Evolutionary conservation across 2,113 vertebrate species (phyloP).

Genomic region (Syrmaticus mikado): DNA sequence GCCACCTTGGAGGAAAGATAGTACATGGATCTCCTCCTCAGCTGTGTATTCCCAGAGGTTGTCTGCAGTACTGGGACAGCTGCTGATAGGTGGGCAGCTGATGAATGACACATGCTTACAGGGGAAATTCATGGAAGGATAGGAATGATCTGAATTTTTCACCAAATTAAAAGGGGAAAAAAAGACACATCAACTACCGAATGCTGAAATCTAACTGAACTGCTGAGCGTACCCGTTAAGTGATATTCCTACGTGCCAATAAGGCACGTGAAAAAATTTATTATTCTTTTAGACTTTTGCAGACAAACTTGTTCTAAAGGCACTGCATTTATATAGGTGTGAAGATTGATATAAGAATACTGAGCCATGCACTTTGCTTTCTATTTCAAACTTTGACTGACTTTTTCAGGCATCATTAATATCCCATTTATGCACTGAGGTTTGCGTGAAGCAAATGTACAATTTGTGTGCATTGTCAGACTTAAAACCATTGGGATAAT

Average conservation of each 20-base stretch:
- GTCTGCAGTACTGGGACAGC: background rate
- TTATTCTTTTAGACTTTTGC: constrained; percentile 21
- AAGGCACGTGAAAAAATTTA: constrained; percentile 4
- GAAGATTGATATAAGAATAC: background rate
- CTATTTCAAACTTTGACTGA: constrained; percentile 6
- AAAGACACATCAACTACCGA: background rate
- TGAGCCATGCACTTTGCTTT: background rate
- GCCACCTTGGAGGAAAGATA: constrained; percentile 5
- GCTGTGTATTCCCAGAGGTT: background rate
- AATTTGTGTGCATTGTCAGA: background rate
- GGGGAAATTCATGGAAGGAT: constrained; percentile 5
- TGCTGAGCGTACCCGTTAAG: background rate
- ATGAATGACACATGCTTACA: background rate
- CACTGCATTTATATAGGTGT: background rate
- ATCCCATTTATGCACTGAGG: background rate
- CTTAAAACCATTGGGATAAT: background rate
- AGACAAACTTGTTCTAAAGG: background rate
- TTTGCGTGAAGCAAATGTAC: constrained; percentile 28
- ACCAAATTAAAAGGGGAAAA: background rate
- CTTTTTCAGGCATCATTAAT: constrained; percentile 48
- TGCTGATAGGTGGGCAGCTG: background rate
- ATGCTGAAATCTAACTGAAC: background rate
- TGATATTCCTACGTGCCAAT: background rate
- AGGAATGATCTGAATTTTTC: background rate
- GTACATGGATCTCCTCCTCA: background rate